Conservation (phyloP, 1,140 invertebrate genomes). For the Panonychus citri region DNA sequence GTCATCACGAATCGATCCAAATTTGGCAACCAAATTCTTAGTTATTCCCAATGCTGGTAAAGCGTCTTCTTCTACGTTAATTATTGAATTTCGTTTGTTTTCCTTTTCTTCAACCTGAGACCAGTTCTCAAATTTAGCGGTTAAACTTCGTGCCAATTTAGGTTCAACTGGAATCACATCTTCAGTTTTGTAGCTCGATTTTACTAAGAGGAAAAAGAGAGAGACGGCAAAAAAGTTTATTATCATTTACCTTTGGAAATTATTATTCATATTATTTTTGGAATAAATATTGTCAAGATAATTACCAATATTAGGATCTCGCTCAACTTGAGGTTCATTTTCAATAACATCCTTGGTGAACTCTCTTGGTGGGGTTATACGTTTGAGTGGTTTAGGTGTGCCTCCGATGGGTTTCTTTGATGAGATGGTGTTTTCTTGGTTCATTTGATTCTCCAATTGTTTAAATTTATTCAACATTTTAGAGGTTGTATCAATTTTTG, state of each 20-base stretch:
- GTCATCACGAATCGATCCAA: conserved; percentile 44
- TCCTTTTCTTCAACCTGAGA: conserved; percentile 30
- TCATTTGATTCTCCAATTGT: conserved; percentile 43
- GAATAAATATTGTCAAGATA: too few relatives aligned
- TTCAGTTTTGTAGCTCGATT: conserved; percentile 29
- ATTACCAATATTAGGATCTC: conserved; percentile 15
- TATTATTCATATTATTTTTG: too few relatives aligned
- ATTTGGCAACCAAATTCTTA: conserved; percentile 51
- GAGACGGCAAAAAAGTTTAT: not conserved
- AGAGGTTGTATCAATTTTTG: conserved; percentile 43
- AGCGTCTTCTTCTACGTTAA: conserved; percentile 19
- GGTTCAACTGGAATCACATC: conserved; percentile 32
- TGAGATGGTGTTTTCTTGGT: conserved; percentile 18
- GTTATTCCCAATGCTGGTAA: conserved; percentile 39
- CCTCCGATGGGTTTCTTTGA: conserved; percentile 19
- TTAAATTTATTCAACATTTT: conserved; percentile 53
- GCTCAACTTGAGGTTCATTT: conserved; percentile 15
- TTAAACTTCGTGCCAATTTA: conserved; percentile 50
- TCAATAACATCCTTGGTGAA: conserved; percentile 24
- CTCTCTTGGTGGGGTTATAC: conserved; percentile 65
- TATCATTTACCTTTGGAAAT: too few relatives aligned
- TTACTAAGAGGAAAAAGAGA: conserved; percentile 4
- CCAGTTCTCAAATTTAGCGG: conserved; percentile 77
- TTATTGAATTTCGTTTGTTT: conserved; percentile 23
- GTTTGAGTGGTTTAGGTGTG: conserved; percentile 52